These are phyloP conservation scores for human DNA, from an alignment of 2,113 vertebrate species.

Conservation along the genomic window DNA sequence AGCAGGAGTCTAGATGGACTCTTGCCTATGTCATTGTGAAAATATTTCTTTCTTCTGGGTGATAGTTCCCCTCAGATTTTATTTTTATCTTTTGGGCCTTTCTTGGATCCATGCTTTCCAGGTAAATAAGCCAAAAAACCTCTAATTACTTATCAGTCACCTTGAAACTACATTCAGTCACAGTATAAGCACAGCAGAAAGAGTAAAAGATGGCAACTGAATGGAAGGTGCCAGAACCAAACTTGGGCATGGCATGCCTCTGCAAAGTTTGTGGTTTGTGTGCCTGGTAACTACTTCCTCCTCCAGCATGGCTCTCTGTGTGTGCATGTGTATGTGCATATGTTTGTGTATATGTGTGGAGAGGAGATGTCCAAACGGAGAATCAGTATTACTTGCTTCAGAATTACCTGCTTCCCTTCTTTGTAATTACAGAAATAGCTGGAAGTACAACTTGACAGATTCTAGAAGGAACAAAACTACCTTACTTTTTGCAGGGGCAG, in stretches of 20 bases:
- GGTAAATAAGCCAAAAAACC: not conserved
- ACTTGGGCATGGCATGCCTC: not conserved
- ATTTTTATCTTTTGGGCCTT: not conserved
- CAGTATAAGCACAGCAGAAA: not conserved
- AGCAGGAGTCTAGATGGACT: not conserved
- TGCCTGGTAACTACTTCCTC: not conserved
- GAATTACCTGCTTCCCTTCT: not conserved
- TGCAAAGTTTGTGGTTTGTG: not conserved
- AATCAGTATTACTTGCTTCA: not conserved
- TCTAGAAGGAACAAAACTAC: not conserved
- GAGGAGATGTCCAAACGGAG: not conserved
- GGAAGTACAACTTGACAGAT: not conserved
- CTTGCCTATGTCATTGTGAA: constrained; percentile 1
- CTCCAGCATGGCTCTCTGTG: not conserved
- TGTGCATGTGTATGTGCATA: not conserved
- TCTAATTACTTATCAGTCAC: not conserved
- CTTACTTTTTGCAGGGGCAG: not conserved
- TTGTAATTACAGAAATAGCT: constrained; percentile 30
- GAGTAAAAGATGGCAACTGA: not conserved
- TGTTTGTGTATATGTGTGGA: not conserved
- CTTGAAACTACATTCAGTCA: not conserved
- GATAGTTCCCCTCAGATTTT: not conserved
- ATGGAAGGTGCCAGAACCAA: not conserved
- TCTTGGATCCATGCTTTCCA: not conserved
- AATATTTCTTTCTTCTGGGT: constrained; percentile 8